These are phyloP conservation scores for Chaetorhynchus papuensis DNA, from an alignment of 2,113 vertebrate genomes.

Conservation along the genomic window DNA sequence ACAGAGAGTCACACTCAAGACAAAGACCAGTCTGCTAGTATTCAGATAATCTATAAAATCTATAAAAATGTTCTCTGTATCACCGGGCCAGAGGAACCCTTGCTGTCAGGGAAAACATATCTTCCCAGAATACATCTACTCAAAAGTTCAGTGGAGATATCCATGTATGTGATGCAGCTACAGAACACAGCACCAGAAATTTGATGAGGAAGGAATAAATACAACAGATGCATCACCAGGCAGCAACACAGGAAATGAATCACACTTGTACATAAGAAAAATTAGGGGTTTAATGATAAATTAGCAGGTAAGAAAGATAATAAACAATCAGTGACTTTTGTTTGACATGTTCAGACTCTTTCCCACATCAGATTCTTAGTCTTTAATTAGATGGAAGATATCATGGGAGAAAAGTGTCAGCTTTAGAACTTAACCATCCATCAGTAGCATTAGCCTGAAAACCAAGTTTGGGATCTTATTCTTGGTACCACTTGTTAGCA, in stretches of 20 bases:
- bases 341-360: background rate
- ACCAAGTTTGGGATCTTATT: background rate
- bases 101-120: background rate
- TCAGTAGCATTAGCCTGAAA: background rate
- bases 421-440: background rate
- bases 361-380: background rate
- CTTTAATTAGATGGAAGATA: background rate
- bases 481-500: background rate
- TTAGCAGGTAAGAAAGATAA: background rate
- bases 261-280: background rate
- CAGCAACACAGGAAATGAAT: background rate
- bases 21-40: background rate
- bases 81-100: background rate
- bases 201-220: background rate
- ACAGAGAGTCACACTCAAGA: background rate
- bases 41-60: background rate
- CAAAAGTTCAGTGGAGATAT: background rate
- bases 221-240: background rate
- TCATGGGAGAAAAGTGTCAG: background rate
- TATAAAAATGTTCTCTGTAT: background rate
- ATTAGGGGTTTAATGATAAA: background rate
- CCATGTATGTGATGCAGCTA: background rate
- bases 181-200: background rate
- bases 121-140: background rate
- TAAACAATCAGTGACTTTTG: background rate